These are phyloP conservation scores for Escarpia spicata DNA, from an alignment of 2,888 invertebrate genomes.

Conservation along the genomic window DNA sequence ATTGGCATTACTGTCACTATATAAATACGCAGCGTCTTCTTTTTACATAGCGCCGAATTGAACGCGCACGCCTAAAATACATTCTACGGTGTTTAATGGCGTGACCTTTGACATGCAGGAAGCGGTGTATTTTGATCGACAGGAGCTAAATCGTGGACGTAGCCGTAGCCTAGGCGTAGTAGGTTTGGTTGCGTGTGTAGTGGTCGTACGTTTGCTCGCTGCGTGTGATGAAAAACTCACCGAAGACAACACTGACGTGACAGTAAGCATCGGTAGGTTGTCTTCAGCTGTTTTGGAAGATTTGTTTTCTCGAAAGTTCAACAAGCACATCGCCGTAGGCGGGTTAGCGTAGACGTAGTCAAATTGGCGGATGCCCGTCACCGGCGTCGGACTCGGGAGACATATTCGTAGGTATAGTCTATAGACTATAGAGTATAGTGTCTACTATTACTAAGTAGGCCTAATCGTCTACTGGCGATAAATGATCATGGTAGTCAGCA, in stretches of 20 bases:
- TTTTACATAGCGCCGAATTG: neutral
- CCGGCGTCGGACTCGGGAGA: too few relatives aligned
- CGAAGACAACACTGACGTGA: neutral
- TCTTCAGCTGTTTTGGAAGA: neutral
- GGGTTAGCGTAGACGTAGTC: neutral
- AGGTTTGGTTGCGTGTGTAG: conserved; percentile 9
- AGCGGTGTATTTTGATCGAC: neutral
- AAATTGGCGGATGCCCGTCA: neutral
- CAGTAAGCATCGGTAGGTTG: neutral
- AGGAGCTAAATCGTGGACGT: neutral
- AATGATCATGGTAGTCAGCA: too few relatives aligned
- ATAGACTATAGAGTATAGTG: too few relatives aligned
- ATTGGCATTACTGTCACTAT: neutral
- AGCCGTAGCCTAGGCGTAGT: neutral
- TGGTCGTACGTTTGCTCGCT: neutral
- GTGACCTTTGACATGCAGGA: conserved; percentile 16
- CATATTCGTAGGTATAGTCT: too few relatives aligned
- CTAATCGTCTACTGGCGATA: too few relatives aligned
- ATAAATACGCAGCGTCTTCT: neutral
- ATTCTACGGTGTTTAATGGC: neutral
- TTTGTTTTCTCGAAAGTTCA: neutral
- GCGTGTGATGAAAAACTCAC: neutral
- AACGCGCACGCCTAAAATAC: neutral
- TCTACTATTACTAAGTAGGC: too few relatives aligned
- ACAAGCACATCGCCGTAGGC: neutral